These are phyloP conservation scores for Corythornis vintsioides DNA, from an alignment of 2,113 vertebrate genomes.

Conservation along the genomic window DNA sequence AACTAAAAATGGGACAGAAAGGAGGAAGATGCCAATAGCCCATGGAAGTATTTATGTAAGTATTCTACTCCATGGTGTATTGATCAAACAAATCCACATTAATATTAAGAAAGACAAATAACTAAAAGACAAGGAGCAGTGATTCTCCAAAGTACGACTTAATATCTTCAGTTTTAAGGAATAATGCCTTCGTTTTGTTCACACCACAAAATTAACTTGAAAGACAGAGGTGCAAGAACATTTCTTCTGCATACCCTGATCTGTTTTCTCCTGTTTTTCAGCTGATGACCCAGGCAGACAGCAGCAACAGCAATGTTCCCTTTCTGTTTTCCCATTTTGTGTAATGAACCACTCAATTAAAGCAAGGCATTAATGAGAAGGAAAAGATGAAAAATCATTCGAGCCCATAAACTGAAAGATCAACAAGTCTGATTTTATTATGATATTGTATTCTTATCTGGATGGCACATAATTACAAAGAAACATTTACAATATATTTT, in stretches of 20 bases:
- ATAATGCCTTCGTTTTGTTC: background rate
- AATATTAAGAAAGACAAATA: background rate
- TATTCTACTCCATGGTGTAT: background rate
- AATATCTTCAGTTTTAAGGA: background rate
- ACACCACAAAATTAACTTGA: background rate
- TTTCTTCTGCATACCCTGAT: background rate
- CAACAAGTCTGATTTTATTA: slow-evolving; percentile 80
- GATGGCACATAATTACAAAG: slow-evolving; percentile 80
- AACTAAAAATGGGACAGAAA: slow-evolving; percentile 51
- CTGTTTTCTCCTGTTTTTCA: background rate
- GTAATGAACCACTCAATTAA: slow-evolving; percentile 11
- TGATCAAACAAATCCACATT: background rate
- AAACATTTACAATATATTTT: slow-evolving; percentile 81
- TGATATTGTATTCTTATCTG: slow-evolving; percentile 70
- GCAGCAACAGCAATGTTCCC: slow-evolving; percentile 15
- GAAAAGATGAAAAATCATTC: slow-evolving; percentile 71
- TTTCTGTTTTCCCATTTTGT: background rate
- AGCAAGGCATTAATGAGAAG: slow-evolving; percentile 27
- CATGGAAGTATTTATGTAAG: background rate
- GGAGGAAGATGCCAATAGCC: slow-evolving; percentile 40
- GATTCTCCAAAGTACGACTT: background rate
- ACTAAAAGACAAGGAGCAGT: background rate
- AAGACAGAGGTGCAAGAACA: background rate
- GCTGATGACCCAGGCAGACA: background rate
- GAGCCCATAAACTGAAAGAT: slow-evolving; percentile 79